A percentile compares a stretch with the other conserved stretches of the same genome.
Evolutionary conservation across 1,140 invertebrate genomes (phyloP).

Genomic region (Drosophila watanabei): DNA sequence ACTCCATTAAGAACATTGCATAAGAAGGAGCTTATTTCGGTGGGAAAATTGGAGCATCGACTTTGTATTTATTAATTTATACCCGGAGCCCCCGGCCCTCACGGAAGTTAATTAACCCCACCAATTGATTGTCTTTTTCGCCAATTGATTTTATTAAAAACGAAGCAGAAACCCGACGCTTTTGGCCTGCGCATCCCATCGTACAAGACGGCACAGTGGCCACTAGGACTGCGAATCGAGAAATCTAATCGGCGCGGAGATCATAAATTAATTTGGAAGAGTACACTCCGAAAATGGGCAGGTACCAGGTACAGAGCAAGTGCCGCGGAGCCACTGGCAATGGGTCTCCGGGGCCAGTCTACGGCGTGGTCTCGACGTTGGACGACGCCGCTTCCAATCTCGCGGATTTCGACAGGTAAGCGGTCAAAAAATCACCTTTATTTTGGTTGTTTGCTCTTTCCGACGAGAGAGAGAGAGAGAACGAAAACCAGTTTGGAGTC

Average conservation of each 20-base stretch:
- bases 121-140: conserved; percentile 39
- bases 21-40: conserved; percentile 22
- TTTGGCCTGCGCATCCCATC: conserved; percentile 27
- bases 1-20: conserved; percentile 36
- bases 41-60: conserved; percentile 21
- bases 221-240: not conserved
- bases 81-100: not conserved
- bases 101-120: conserved; percentile 17
- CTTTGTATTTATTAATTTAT: conserved; percentile 20
- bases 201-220: conserved; percentile 26
- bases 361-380: conserved; percentile 68
- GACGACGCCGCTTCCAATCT: conserved; percentile 47
- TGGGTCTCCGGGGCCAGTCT: conserved; percentile 52
- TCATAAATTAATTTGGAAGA: conserved; percentile 69
- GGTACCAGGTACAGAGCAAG: conserved; percentile 13
- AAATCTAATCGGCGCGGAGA: conserved; percentile 69
- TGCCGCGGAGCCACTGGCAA: conserved; percentile 16
- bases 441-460: conserved; percentile 14
- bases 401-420: conserved; percentile 58
- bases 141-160: conserved; percentile 59
- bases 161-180: conserved; percentile 4
- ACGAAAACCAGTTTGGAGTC: conserved; percentile 27
- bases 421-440: not conserved
- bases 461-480: not conserved
- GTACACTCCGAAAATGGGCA: conserved; percentile 26